These are phyloP conservation scores for Pterophyllum scalare DNA, from an alignment of 2,113 vertebrate genomes.

Conservation along the genomic window DNA sequence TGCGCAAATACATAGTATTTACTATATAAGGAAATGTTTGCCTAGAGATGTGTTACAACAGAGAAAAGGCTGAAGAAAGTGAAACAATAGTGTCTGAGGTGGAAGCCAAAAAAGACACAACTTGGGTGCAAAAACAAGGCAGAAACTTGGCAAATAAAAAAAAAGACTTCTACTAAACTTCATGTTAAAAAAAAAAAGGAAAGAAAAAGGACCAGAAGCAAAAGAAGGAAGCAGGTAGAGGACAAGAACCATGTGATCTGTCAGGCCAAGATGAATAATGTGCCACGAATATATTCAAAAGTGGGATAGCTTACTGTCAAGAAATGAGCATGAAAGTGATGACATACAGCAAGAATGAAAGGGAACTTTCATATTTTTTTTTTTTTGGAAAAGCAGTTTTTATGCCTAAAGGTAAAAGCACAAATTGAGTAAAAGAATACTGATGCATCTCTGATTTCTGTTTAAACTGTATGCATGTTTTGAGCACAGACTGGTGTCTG, in stretches of 20 bases:
- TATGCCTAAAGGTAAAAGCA: too few species aligned
- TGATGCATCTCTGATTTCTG: too few species aligned
- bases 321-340: not conserved
- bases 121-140: not conserved
- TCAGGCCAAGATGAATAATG: slow-evolving; percentile 5
- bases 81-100: not conserved
- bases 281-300: not conserved
- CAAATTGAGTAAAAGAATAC: too few species aligned
- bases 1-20: too few species aligned
- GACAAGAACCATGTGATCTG: not conserved
- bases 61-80: not conserved
- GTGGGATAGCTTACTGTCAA: not conserved
- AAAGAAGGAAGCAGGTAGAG: not conserved
- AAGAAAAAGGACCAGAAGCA: not conserved
- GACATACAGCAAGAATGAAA: not conserved
- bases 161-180: not conserved
- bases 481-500: not conserved
- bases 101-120: not conserved
- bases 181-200: not conserved
- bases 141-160: not conserved
- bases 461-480: too few species aligned
- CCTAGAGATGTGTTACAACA: not conserved
- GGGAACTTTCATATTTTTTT: too few species aligned
- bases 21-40: not conserved
- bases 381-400: too few species aligned